Conservation (phyloP, 2,888 invertebrate genomes). For the Harmothoe impar region DNA sequence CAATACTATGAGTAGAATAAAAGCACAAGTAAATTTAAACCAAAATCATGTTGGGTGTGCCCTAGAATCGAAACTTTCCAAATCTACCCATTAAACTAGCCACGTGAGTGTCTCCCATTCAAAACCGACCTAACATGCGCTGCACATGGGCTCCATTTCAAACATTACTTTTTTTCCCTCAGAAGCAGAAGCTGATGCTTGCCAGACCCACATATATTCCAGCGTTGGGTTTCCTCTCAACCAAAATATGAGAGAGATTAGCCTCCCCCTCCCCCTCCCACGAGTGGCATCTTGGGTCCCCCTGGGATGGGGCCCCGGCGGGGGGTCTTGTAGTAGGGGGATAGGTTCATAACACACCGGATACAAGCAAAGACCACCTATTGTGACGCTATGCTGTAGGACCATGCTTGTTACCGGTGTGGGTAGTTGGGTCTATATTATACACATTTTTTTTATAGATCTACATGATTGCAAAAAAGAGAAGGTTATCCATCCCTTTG, state of each 20-base stretch:
- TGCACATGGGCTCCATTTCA: slow-evolving; percentile 27
- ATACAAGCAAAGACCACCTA: slow-evolving; percentile 16
- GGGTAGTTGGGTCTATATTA: no score
- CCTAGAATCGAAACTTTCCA: no score
- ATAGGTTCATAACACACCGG: neutral
- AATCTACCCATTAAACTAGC: neutral
- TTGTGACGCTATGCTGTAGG: neutral
- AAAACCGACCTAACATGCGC: neutral
- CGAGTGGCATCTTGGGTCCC: no score
- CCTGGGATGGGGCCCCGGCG: neutral
- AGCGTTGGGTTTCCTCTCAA: slow-evolving; percentile 8
- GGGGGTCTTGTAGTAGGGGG: neutral
- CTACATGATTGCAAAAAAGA: no score
- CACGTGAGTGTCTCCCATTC: slow-evolving; percentile 9
- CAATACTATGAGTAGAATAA: no score
- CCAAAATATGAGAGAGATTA: slow-evolving; percentile 44
- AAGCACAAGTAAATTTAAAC: no score
- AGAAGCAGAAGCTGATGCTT: neutral
- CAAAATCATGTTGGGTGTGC: no score
- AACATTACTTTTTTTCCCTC: neutral
- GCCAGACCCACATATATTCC: slow-evolving; percentile 32
- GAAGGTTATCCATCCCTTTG: no score
- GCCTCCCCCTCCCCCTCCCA: neutral
- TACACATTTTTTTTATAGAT: no score
- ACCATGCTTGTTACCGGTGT: neutral